Percentiles rank a stretch among this genome's conserved stretches.
Conservation (phyloP, 2,797 vertebrate genomes). For the Chaetophractus vellerosus region DNA sequence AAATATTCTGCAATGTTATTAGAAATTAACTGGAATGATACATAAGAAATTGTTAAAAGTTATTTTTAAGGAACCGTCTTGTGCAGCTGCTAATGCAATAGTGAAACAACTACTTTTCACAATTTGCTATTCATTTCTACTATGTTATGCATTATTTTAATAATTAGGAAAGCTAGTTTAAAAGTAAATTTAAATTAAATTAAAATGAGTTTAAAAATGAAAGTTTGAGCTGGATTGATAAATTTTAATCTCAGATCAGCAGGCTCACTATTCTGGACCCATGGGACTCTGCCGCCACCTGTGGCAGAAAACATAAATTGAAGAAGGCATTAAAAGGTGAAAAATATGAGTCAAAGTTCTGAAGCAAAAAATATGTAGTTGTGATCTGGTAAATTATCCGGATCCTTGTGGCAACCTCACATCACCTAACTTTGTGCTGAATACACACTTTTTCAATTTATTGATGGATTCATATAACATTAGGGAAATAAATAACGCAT, state of each 20-base stretch:
- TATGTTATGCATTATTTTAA: constrained; percentile 36
- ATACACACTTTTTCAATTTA: not conserved
- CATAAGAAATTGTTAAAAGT: constrained; percentile 1
- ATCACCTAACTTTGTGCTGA: not conserved
- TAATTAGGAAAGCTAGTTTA: constrained; percentile 51
- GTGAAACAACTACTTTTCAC: not conserved
- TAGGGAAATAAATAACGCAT: not conserved
- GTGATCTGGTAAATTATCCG: not conserved
- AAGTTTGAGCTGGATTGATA: constrained; percentile 38
- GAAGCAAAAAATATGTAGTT: not conserved
- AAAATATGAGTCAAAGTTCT: not conserved
- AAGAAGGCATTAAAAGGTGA: constrained; percentile 63
- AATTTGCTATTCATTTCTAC: constrained; percentile 54
- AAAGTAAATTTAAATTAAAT: constrained; percentile 60
- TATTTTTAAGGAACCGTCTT: not conserved
- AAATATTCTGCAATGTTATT: not conserved
- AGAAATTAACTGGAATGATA: not conserved
- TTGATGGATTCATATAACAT: not conserved
- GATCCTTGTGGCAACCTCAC: not conserved
- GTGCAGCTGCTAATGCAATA: not conserved
- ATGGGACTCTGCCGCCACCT: constrained; percentile 82
- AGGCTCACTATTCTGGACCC: constrained; percentile 59
- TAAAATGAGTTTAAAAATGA: constrained; percentile 11
- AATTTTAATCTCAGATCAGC: constrained; percentile 51
- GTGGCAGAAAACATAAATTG: constrained; percentile 77